Conservation (phyloP, 2,888 invertebrate species). For the Pegoplata infirma region DNA sequence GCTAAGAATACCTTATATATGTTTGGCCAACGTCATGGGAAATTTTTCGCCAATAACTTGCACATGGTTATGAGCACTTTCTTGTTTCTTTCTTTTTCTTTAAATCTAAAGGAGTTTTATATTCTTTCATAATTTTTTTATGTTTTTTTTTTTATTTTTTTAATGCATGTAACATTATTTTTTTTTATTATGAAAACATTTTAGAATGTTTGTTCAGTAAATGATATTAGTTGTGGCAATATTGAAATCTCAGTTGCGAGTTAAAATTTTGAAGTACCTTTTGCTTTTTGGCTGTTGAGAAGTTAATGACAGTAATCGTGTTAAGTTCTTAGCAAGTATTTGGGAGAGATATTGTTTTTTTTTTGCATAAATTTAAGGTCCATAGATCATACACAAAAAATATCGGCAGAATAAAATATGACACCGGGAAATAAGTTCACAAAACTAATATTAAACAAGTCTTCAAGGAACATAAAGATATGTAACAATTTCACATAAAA, state of each 20-base stretch:
- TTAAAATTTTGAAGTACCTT: neutral
- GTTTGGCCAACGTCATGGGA: neutral
- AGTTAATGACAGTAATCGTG: no score
- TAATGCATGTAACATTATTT: no score
- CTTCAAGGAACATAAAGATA: no score
- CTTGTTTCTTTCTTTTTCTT: neutral
- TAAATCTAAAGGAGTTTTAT: neutral
- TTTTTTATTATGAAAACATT: neutral
- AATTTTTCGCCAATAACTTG: neutral
- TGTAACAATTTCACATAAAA: no score
- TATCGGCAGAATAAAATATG: no score
- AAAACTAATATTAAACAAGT: no score
- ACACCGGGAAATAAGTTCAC: no score
- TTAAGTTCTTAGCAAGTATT: no score
- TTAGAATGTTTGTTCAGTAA: neutral
- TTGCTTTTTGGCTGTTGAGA: neutral
- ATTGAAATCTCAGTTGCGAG: neutral
- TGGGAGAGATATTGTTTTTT: no score
- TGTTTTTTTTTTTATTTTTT: no score
- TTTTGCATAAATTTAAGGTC: conserved; percentile 3
- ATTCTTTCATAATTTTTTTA: neutral
- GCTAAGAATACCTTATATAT: no score
- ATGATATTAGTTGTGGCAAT: neutral
- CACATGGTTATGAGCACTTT: neutral
- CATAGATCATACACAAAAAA: no score